Evolutionary conservation across 2,797 vertebrate genomes (phyloP), one percentile per base, ranked within the genome.

Genomic region (Petrocephalus sullivani): DNA sequence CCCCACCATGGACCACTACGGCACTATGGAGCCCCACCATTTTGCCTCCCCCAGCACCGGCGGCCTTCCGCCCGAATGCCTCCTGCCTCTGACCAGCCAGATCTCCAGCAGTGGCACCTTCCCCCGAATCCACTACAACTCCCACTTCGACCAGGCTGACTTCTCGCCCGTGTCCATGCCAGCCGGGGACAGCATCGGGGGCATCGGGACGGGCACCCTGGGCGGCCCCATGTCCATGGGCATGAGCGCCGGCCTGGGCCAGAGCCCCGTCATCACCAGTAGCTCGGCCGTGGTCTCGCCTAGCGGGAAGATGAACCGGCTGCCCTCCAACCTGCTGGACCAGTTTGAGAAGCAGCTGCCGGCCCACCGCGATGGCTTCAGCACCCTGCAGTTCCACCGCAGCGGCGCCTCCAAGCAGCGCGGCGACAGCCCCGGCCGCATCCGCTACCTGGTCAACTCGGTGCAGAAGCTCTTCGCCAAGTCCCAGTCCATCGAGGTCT

Each of bases 391-490:
- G 93, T 99, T 98, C 90, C 98, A 99, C 89, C 94, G 98, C 4
- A 0, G 94, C 95, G 0, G 93, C 93, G 90, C 93, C 0, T 92
- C 93, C 87, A 96, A 99, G 93, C 97, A 98, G 94, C 97, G 98
- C 0, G 98, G 97, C 0, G 98, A 99, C 94, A 99, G 98, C 92
- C 98, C 98, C 0, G 98, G 98, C 0, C 97, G 97, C 88, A 99
- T 99, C 88, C 98, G 98, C 86, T 98, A 99, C 94, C 96, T 99
- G 90, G 96, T 99, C 87, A 97, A 99, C 92, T 99, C 98, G 0
- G 98, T 99, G 86, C 98, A 99, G 93, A 98, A 99, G 93, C 98
- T 99, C 84, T 99, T 99, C 0, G 97, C 98, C 86, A 99, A 99
- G 93, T 99, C 98, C 0, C 98, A 99, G 93, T 99, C 98, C 0